Conservation (phyloP, 2,888 invertebrate species). For the Heteromyza rotundicornis region DNA sequence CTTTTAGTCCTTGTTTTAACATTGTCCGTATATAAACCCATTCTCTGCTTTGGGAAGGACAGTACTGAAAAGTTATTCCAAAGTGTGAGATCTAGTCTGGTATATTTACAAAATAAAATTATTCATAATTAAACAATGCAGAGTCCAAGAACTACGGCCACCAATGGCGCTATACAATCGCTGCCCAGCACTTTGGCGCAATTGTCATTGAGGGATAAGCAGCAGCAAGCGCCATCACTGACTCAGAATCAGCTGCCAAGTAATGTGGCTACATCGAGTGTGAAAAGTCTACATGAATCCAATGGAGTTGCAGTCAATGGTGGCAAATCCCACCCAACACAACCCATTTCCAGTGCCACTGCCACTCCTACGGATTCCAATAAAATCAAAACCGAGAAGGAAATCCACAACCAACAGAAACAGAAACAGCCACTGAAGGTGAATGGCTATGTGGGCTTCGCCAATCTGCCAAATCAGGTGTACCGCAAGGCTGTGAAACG, state of each 20-base stretch:
- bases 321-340: constrained; percentile 35
- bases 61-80: too few species aligned
- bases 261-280: constrained; percentile 41
- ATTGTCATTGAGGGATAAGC: constrained; percentile 54
- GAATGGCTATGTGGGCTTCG: constrained; percentile 94
- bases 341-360: constrained; percentile 53
- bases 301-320: constrained; percentile 16
- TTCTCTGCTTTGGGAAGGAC: too few species aligned
- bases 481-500: constrained; percentile 95
- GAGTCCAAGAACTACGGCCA: constrained; percentile 53
- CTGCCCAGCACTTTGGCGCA: constrained; percentile 52
- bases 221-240: constrained; percentile 44
- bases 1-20: too few species aligned
- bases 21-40: too few species aligned
- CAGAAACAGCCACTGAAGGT: constrained; percentile 69
- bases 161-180: constrained; percentile 45
- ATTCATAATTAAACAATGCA: too few species aligned
- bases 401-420: constrained; percentile 45
- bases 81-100: too few species aligned
- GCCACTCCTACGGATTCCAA: constrained; percentile 56
- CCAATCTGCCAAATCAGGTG: constrained; percentile 94
- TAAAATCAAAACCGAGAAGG: constrained; percentile 59
- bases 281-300: too few species aligned
- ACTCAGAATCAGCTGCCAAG: constrained; percentile 41
- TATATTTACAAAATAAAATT: too few species aligned